Conservation (phyloP, 2,113 vertebrate genomes). For the Eonycteris spelaea region DNA sequence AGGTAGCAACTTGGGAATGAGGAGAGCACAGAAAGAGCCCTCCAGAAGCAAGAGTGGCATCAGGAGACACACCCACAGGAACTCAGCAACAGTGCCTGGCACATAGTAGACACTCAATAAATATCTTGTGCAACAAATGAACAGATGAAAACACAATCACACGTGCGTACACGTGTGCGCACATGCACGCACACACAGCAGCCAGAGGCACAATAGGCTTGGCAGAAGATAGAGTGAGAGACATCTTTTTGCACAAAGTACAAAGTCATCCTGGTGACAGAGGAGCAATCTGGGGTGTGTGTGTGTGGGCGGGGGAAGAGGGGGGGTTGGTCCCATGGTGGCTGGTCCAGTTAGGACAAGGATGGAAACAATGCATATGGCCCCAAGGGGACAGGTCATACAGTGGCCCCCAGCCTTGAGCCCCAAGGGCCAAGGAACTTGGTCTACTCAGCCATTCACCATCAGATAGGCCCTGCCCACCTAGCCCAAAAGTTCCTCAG, state of each 20-base stretch:
- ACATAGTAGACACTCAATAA: slow-evolving; percentile 29
- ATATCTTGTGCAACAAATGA: not conserved
- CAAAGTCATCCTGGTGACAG: not conserved
- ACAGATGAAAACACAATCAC: not conserved
- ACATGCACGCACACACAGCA: not conserved
- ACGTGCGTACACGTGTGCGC: not conserved
- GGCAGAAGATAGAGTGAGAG: not conserved
- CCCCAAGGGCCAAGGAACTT: not conserved
- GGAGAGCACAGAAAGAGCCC: slow-evolving; percentile 36
- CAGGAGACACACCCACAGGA: not conserved
- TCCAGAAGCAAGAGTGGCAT: slow-evolving; percentile 21
- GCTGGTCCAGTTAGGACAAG: slow-evolving; percentile 39
- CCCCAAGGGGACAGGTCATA: not conserved
- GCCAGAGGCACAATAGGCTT: slow-evolving; percentile 41
- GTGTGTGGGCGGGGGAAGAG: accelerated
- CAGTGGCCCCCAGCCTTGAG: not conserved
- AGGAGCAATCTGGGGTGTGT: not conserved
- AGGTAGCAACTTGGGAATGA: slow-evolving; percentile 68
- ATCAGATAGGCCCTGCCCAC: not conserved
- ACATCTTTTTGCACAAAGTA: not conserved
- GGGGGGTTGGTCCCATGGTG: not conserved
- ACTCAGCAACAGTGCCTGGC: slow-evolving; percentile 6
- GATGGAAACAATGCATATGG: not conserved
- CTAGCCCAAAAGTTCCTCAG: not conserved
- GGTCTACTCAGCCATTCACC: slow-evolving; percentile 34